A percentile compares a stretch with the other conserved stretches of the same genome.
phyloP scores from a whole-genome alignment of 1,140 invertebrate genomes.

The Bombyx mori region DNA sequence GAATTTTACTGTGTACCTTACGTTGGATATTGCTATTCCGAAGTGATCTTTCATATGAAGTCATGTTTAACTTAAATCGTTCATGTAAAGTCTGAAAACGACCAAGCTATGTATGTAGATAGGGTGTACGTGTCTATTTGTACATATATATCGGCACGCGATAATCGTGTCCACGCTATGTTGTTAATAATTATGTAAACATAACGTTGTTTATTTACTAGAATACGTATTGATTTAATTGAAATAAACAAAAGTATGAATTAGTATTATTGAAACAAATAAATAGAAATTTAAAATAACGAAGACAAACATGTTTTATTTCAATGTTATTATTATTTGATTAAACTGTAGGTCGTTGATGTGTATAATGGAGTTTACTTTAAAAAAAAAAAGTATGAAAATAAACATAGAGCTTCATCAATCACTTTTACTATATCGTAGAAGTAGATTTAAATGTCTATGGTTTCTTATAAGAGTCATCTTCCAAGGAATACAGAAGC shows the following conservation, averaged over 20 bases:
- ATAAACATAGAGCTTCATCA: too few species aligned
- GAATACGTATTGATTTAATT: conserved; percentile 34
- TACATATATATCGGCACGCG: conserved; percentile 40
- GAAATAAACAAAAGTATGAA: conserved; percentile 30
- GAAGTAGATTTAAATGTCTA: too few species aligned
- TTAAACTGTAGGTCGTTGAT: too few species aligned
- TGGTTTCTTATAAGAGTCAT: too few species aligned
- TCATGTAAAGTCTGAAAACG: conserved; percentile 50
- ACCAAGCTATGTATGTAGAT: conserved; percentile 52
- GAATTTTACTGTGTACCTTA: conserved; percentile 1
- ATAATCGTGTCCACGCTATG: conserved; percentile 33
- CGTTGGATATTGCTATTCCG: conserved; percentile 27
- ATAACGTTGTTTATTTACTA: conserved; percentile 59
- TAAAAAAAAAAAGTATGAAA: too few species aligned
- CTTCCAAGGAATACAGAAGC: too few species aligned
- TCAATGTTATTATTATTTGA: too few species aligned
- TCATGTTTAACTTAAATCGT: conserved; percentile 13
- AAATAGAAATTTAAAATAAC: too few species aligned
- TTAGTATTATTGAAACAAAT: too few species aligned
- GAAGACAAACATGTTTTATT: too few species aligned
- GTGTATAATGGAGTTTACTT: too few species aligned
- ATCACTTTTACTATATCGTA: too few species aligned
- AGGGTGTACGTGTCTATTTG: conserved; percentile 32
- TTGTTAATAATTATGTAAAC: conserved; percentile 47
- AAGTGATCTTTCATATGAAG: conserved; percentile 8